phyloP scores from a whole-genome alignment of 2,797 vertebrate species.

The Falco biarmicus region DNA sequence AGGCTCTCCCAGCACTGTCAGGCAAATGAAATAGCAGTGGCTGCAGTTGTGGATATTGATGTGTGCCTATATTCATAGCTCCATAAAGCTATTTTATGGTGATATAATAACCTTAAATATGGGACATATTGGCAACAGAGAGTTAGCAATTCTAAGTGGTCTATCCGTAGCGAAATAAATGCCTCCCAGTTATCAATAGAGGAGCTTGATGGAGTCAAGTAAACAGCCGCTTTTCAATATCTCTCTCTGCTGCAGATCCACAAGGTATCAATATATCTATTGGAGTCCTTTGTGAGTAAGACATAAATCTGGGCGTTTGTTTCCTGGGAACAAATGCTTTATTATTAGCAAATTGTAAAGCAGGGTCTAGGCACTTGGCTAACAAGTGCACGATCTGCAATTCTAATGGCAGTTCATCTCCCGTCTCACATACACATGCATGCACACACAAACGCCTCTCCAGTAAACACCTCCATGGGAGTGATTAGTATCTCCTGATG shows the following conservation, averaged over 20 bases:
- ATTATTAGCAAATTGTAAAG: conserved; percentile 49
- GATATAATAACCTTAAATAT: conserved; percentile 64
- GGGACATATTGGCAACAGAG: conserved; percentile 42
- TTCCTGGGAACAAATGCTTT: conserved; percentile 50
- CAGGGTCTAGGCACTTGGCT: conserved; percentile 10
- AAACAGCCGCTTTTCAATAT: conserved; percentile 30
- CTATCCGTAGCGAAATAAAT: conserved; percentile 33
- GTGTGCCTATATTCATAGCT: conserved; percentile 15
- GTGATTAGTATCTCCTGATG: conserved; percentile 33
- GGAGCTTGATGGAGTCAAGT: conserved; percentile 31
- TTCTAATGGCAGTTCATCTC: conserved; percentile 40
- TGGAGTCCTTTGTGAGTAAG: conserved; percentile 38
- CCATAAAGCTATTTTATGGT: conserved; percentile 62
- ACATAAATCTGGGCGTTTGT: conserved; percentile 43
- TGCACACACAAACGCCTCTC: not conserved
- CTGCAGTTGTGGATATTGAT: conserved; percentile 22
- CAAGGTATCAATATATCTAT: conserved; percentile 67
- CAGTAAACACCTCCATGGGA: conserved; percentile 43
- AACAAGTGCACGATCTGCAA: conserved; percentile 57
- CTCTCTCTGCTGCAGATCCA: conserved; percentile 1
- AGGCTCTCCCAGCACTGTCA: not conserved
- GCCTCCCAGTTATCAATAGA: conserved; percentile 48
- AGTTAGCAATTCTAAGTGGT: conserved; percentile 3
- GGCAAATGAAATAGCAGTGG: not conserved
- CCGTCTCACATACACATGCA: not conserved